Evolutionary conservation across 2,888 invertebrate genomes (phyloP).

Genomic region (Meandrusa payeni): DNA sequence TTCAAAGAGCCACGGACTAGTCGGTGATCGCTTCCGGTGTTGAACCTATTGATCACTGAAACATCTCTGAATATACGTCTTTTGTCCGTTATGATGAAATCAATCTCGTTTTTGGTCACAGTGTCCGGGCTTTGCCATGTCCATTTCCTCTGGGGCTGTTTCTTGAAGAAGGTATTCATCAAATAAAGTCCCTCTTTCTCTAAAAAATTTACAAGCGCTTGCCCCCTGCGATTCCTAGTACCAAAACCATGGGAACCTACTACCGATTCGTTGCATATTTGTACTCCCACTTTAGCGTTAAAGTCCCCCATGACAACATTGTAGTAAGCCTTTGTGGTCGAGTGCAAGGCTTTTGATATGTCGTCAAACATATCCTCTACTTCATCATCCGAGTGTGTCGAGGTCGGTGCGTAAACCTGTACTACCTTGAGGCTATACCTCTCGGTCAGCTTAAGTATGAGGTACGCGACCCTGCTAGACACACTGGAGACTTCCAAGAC

Average conservation of each 20-base stretch:
- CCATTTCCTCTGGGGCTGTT: constrained; percentile 14
- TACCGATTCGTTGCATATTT: constrained; percentile 1
- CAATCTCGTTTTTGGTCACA: constrained; percentile 25
- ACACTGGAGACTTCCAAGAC: constrained; percentile 16
- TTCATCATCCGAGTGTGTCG: constrained; percentile 4
- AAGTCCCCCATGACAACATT: constrained; percentile 14
- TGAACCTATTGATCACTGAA: constrained; percentile 26
- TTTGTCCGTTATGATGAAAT: constrained; percentile 25
- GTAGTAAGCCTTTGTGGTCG: constrained; percentile 13
- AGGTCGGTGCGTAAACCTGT: constrained; percentile 19
- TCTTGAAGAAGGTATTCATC: constrained; percentile 10
- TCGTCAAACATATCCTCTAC: not conserved
- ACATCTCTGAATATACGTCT: constrained; percentile 26
- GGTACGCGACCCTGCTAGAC: constrained; percentile 12
- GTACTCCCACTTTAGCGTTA: constrained; percentile 16
- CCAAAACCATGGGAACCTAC: constrained; percentile 12
- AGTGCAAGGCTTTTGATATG: constrained; percentile 4
- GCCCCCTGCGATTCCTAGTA: constrained; percentile 12
- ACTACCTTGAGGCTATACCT: constrained; percentile 1
- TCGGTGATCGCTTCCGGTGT: constrained; percentile 25
- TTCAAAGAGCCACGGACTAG: constrained; percentile 26
- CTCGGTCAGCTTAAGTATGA: not conserved
- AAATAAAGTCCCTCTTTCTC: not conserved
- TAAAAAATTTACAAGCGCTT: constrained; percentile 16
- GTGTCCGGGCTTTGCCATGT: constrained; percentile 15